These are phyloP conservation scores for Caenorhabditis remanei DNA, from an alignment of 1,140 invertebrate species.

Conservation along the genomic window DNA sequence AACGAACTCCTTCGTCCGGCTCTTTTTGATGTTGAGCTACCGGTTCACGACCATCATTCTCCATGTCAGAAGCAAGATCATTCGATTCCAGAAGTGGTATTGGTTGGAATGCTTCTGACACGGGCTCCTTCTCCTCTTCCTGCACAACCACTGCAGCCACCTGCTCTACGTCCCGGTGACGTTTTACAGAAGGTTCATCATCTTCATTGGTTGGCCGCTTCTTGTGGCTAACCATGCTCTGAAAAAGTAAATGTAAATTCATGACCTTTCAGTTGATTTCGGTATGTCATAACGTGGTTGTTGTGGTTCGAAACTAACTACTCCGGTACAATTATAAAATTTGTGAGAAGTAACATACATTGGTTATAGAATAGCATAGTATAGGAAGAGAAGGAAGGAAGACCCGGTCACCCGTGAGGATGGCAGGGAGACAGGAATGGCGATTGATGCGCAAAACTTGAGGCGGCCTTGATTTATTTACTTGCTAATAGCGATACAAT, in stretches of 20 bases:
- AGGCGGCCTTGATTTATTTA: constrained; percentile 41
- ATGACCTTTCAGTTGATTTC: too few species aligned
- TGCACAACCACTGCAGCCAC: too few species aligned
- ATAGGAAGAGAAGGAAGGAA: background rate
- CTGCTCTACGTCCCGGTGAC: background rate
- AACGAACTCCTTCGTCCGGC: too few species aligned
- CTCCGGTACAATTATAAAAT: too few species aligned
- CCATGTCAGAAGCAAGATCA: background rate
- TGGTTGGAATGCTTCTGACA: background rate
- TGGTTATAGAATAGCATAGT: background rate
- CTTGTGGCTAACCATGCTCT: background rate
- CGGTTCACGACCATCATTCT: background rate
- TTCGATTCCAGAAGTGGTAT: background rate
- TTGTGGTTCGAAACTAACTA: too few species aligned
- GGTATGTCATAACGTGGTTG: too few species aligned
- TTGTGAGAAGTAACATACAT: background rate
- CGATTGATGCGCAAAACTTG: background rate
- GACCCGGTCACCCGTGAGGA: background rate
- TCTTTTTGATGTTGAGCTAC: background rate
- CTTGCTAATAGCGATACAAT: constrained; percentile 19
- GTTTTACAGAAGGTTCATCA: background rate
- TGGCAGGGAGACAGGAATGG: background rate
- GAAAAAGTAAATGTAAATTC: background rate
- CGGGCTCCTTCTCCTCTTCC: background rate
- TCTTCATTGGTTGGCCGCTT: background rate